Conservation (phyloP, 2,113 vertebrate species). For the Rhizomys pruinosus region DNA sequence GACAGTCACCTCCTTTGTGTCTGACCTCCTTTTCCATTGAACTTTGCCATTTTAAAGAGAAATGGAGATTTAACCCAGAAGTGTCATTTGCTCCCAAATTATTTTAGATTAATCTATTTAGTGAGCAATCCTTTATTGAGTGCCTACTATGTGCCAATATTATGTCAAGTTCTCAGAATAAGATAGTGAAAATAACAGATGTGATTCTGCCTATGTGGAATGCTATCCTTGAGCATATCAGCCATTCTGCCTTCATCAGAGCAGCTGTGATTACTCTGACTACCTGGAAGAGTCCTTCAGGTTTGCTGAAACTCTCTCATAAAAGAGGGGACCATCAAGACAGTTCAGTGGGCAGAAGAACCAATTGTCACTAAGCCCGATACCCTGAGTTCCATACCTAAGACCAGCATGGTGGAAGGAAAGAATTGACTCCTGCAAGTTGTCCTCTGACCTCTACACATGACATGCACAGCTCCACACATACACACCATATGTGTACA, state of each 20-base stretch:
- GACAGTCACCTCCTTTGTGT: background rate
- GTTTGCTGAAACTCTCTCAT: background rate
- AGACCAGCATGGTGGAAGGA: background rate
- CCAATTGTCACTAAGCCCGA: too few relatives aligned
- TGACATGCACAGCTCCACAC: background rate
- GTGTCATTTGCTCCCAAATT: background rate
- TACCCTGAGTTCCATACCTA: background rate
- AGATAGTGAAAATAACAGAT: background rate
- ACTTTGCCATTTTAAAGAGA: background rate
- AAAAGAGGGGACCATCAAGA: background rate
- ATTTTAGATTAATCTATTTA: background rate
- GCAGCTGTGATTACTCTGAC: background rate
- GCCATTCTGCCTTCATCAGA: background rate
- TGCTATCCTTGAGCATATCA: background rate
- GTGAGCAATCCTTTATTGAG: conserved; percentile 31
- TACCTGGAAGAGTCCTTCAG: background rate
- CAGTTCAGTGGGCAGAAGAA: too few relatives aligned
- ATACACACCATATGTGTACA: background rate
- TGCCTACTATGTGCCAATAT: background rate
- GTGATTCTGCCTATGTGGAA: background rate
- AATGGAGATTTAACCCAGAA: background rate
- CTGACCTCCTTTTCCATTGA: background rate
- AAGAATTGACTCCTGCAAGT: background rate
- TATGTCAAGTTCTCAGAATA: background rate
- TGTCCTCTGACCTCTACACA: background rate